These are phyloP conservation scores for Eupithecia subfuscata DNA, from an alignment of 2,888 invertebrate species.

Conservation along the genomic window DNA sequence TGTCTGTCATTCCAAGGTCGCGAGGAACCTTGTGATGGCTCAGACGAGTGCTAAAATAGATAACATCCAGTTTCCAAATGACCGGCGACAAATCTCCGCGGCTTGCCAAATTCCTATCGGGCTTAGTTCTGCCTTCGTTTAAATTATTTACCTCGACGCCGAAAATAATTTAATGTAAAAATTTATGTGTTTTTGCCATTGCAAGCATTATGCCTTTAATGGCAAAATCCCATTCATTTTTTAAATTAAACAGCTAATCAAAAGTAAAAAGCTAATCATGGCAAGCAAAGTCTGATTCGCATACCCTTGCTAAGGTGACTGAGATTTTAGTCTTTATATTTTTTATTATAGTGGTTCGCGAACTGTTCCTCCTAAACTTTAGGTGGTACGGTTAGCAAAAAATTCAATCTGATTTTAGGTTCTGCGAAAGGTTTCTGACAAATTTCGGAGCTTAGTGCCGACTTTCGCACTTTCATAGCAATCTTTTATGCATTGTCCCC, in stretches of 20 bases:
- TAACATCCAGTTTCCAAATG: conserved; percentile 60
- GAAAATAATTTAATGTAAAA: neutral
- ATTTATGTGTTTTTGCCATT: no score
- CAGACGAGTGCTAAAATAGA: conserved; percentile 37
- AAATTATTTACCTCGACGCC: neutral
- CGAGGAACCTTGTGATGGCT: conserved; percentile 10
- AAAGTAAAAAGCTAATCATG: neutral
- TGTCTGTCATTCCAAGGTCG: conserved; percentile 3
- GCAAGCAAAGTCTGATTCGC: neutral
- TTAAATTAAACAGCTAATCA: neutral
- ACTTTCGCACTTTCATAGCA: no score
- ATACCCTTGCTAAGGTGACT: neutral
- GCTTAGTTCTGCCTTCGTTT: conserved; percentile 33
- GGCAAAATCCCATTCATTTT: no score
- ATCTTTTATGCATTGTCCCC: neutral
- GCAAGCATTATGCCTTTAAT: no score
- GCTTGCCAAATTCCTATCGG: conserved; percentile 63
- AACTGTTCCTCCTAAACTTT: neutral
- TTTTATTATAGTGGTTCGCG: neutral
- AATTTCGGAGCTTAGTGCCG: no score
- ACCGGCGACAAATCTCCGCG: conserved; percentile 48
- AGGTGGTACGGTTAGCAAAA: neutral
- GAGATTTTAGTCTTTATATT: neutral
- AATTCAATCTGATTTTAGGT: no score
- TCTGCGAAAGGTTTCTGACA: no score